These are phyloP conservation scores for Tipula confusa DNA, from an alignment of 2,888 invertebrate species.

Conservation along the genomic window DNA sequence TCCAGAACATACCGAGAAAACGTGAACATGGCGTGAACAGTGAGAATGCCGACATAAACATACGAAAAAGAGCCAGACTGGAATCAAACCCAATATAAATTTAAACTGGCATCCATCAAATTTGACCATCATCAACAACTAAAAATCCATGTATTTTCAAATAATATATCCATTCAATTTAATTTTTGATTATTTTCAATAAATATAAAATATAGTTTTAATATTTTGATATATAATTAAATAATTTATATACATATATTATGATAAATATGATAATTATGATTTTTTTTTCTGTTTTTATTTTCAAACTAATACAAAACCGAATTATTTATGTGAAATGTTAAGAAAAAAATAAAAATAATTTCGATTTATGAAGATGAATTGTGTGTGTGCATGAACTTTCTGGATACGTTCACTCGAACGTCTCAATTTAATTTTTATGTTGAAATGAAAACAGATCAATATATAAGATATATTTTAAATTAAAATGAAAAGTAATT, in stretches of 20 bases:
- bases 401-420: neutral
- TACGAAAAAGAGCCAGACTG: slow-evolving; percentile 26
- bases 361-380: neutral
- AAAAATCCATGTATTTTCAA: neutral
- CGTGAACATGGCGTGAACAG: neutral
- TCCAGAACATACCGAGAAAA: neutral
- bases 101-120: neutral
- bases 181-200: neutral
- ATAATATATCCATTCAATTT: neutral
- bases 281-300: neutral
- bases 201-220: neutral
- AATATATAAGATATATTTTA: neutral
- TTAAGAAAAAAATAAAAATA: neutral
- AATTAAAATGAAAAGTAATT: neutral
- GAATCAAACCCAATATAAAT: neutral
- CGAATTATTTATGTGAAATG: neutral
- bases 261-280: neutral
- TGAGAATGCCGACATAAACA: slow-evolving; percentile 25
- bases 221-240: neutral
- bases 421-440: neutral
- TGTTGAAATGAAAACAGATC: neutral
- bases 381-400: neutral
- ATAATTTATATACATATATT: neutral
- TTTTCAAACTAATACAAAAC: neutral
- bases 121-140: neutral